phyloP scores from a whole-genome alignment of 2,797 vertebrate species.

The Sebastes diploproa region DNA sequence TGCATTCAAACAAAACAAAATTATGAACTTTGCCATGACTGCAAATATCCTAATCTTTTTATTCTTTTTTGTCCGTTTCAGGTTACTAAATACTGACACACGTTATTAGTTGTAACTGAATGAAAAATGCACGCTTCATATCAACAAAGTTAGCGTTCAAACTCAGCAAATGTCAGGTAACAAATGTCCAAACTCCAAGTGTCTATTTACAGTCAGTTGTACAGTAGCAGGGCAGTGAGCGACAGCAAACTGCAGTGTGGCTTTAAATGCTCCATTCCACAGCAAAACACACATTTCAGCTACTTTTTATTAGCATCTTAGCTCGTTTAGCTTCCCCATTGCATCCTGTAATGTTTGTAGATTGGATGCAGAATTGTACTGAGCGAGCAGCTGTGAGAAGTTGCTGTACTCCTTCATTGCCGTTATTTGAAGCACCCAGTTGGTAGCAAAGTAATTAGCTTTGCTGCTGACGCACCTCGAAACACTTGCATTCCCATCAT shows the following conservation, averaged over 20 bases:
- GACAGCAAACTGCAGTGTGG: neutral
- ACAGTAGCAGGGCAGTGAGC: neutral
- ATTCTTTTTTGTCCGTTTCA: neutral
- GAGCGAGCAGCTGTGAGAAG: conserved; percentile 8
- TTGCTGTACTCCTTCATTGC: neutral
- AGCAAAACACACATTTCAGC: neutral
- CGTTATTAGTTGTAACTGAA: neutral
- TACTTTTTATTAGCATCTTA: neutral
- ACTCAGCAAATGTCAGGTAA: neutral
- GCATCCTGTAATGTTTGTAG: neutral
- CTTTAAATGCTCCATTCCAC: neutral
- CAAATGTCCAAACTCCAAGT: conserved; percentile 4
- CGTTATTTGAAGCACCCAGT: neutral
- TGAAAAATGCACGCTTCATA: neutral
- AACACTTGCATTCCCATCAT: neutral
- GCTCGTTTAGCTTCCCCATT: neutral
- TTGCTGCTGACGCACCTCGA: conserved; percentile 5
- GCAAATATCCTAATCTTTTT: neutral
- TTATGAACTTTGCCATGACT: neutral
- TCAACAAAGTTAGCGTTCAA: neutral
- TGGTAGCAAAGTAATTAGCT: conserved; percentile 5
- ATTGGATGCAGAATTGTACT: neutral
- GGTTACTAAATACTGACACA: neutral
- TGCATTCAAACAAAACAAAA: neutral
- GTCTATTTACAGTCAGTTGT: neutral